These are phyloP conservation scores for Drosophila ustulata DNA, from an alignment of 2,888 invertebrate species.

Conservation along the genomic window DNA sequence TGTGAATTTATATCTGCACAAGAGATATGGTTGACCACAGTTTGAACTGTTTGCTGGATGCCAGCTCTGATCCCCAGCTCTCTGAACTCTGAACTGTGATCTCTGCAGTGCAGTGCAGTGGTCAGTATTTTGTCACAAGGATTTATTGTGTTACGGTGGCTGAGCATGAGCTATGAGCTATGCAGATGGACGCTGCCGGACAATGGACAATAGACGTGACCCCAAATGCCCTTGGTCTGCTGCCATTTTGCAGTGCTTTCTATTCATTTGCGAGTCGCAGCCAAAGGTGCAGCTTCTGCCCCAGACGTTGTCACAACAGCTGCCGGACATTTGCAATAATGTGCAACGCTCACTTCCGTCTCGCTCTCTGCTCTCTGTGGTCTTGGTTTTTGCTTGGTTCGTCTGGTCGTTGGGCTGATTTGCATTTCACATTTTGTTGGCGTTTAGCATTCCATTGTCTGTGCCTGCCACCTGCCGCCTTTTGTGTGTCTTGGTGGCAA, in stretches of 20 bases:
- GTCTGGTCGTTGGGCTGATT: slow-evolving; percentile 62
- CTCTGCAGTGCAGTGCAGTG: slow-evolving; percentile 62
- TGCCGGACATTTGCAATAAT: slow-evolving; percentile 62
- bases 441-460: slow-evolving; percentile 48
- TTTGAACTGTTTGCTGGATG: slow-evolving; percentile 5
- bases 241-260: slow-evolving; percentile 28
- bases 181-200: slow-evolving; percentile 11
- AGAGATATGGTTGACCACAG: slow-evolving; percentile 30
- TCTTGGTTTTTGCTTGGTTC: slow-evolving; percentile 18
- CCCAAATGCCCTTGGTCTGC: slow-evolving; percentile 5
- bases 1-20: slow-evolving; percentile 35
- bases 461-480: no score
- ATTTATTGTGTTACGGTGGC: slow-evolving; percentile 60
- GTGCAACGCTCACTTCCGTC: slow-evolving; percentile 23
- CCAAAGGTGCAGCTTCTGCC: slow-evolving; percentile 11
- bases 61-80: neutral
- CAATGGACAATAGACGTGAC: neutral
- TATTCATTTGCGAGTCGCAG: slow-evolving; percentile 45
- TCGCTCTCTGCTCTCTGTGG: slow-evolving; percentile 3
- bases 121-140: slow-evolving; percentile 66
- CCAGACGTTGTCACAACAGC: slow-evolving; percentile 36
- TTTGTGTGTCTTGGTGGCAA: slow-evolving; percentile 5
- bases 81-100: neutral
- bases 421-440: slow-evolving; percentile 72
- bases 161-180: slow-evolving; percentile 16